These are phyloP conservation scores for Oasisia sp. DNA, from an alignment of 2,888 invertebrate species.

Conservation along the genomic window DNA sequence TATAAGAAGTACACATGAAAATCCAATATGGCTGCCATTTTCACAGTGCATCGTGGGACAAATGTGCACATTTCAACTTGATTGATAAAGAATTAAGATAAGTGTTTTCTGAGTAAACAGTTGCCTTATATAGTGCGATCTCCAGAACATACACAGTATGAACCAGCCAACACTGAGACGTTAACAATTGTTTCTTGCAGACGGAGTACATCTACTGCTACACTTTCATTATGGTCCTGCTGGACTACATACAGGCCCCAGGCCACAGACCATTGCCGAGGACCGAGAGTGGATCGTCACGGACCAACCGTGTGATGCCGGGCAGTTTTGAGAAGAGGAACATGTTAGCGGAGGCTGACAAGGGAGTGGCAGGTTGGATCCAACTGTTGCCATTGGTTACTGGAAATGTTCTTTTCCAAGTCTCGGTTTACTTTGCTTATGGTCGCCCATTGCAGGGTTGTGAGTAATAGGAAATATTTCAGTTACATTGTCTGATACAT, in stretches of 20 bases:
- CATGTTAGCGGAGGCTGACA: neutral
- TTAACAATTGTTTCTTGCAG: constrained; percentile 50
- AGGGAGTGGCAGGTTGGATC: neutral
- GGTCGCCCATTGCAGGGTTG: neutral
- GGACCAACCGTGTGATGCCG: neutral
- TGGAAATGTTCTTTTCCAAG: neutral
- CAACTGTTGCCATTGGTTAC: neutral
- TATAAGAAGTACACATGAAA: too few species aligned
- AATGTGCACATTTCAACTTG: too few species aligned
- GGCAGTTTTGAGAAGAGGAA: neutral
- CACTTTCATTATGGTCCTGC: constrained; percentile 53
- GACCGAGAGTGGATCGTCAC: neutral
- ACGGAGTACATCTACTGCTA: constrained; percentile 62
- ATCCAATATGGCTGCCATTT: too few species aligned
- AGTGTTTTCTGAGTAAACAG: too few species aligned
- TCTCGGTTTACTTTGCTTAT: neutral
- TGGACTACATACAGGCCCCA: constrained; percentile 32
- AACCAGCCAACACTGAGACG: too few species aligned
- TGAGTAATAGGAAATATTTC: neutral
- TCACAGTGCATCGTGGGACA: too few species aligned
- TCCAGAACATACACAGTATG: too few species aligned
- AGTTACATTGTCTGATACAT: neutral
- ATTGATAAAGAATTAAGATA: too few species aligned
- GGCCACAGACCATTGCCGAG: neutral
- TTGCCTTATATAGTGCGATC: too few species aligned